A percentile compares a stretch with the other conserved stretches of the same genome.
Conservation (phyloP, 2,113 vertebrate species). For the Setophaga coronata region DNA sequence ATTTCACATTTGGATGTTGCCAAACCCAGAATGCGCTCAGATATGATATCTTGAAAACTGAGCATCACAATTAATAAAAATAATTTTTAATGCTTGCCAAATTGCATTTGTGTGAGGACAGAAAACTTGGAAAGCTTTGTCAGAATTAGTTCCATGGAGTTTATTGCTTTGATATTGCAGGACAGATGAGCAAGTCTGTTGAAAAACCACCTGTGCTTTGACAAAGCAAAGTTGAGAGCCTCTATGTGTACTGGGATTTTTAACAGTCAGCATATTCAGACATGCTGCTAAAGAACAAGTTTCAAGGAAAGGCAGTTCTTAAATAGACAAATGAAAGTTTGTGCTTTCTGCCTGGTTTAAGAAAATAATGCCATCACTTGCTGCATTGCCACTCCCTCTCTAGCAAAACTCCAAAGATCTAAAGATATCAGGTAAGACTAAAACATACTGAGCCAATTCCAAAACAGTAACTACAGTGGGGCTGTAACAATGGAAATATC, state of each 20-base stretch:
- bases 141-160: background rate
- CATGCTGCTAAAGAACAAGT: background rate
- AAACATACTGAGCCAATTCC: background rate
- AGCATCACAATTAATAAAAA: background rate
- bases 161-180: background rate
- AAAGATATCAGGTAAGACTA: background rate
- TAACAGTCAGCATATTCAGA: background rate
- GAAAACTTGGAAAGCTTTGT: background rate
- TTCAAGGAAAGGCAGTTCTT: background rate
- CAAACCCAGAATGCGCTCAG: background rate
- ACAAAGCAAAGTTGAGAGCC: background rate
- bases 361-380: background rate
- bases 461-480: background rate
- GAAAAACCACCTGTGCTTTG: constrained; percentile 10
- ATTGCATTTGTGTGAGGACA: background rate
- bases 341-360: background rate
- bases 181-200: background rate
- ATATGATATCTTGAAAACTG: background rate
- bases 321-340: background rate
- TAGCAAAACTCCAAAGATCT: background rate
- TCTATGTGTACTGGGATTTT: background rate
- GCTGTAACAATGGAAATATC: background rate
- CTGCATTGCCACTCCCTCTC: background rate
- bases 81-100: background rate
- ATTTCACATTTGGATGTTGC: background rate